These are phyloP conservation scores for Labroides dimidiatus DNA, from an alignment of 2,797 vertebrate genomes.

Conservation along the genomic window DNA sequence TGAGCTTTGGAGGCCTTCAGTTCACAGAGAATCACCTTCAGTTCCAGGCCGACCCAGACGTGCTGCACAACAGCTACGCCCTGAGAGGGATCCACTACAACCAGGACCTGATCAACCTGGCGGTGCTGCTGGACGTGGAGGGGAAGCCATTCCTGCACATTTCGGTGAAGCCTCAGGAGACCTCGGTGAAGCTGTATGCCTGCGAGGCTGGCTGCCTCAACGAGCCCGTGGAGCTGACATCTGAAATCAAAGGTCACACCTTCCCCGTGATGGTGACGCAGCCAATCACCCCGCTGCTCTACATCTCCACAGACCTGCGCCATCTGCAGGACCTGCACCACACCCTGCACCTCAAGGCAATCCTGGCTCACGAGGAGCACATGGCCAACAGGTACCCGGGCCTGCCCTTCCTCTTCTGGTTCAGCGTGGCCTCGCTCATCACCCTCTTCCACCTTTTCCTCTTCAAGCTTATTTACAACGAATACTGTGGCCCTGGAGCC, in stretches of 20 bases:
- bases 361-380: constrained; percentile 98
- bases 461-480: constrained; percentile 99
- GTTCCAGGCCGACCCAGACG: constrained; percentile 95
- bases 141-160: constrained; percentile 95
- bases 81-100: constrained; percentile 95
- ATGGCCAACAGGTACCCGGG: constrained; percentile 97
- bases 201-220: constrained; percentile 96
- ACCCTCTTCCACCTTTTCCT: constrained; percentile 98
- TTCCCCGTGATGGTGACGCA: constrained; percentile 97
- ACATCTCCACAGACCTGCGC: constrained; percentile 94
- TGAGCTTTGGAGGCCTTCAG: constrained; percentile 97
- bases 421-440: constrained; percentile 97
- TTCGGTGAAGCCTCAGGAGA: constrained; percentile 92
- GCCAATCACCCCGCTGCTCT: constrained; percentile 94
- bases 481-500: constrained; percentile 96
- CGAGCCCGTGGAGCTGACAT: constrained; percentile 95
- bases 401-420: constrained; percentile 98
- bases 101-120: constrained; percentile 92
- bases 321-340: constrained; percentile 96
- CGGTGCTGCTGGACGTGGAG: constrained; percentile 88
- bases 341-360: constrained; percentile 96
- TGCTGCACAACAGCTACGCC: constrained; percentile 97
- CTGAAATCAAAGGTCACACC: constrained; percentile 89
- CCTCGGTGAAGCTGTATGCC: constrained; percentile 90
- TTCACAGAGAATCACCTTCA: constrained; percentile 99